Percentiles rank a stretch among this genome's conserved stretches.
Conservation (phyloP, 1,140 invertebrate species). For the Caenorhabditis latens region DNA sequence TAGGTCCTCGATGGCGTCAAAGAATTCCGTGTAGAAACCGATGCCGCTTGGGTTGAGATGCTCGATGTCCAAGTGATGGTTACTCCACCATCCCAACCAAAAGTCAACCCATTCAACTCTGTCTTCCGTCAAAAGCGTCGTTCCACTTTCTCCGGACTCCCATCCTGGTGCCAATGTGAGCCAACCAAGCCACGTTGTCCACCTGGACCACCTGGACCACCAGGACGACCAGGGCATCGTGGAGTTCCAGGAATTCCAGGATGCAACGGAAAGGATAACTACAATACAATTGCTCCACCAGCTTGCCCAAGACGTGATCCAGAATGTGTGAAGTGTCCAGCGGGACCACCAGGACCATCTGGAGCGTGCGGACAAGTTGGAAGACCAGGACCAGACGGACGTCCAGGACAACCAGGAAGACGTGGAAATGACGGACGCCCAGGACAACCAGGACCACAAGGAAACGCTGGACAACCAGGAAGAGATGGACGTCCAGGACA, state of each 20-base stretch:
- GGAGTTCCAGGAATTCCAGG: conserved; percentile 65
- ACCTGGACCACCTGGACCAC: conserved; percentile 64
- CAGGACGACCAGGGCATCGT: conserved; percentile 61
- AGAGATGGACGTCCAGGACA: conserved; percentile 54
- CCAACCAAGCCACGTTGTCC: conserved; percentile 62
- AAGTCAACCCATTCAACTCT: conserved; percentile 40
- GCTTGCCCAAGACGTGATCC: conserved; percentile 46
- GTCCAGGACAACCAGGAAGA: conserved; percentile 57
- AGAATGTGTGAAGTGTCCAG: conserved; percentile 61
- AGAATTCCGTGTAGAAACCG: conserved; percentile 14
- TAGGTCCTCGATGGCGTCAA: conserved; percentile 19
- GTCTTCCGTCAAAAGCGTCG: conserved; percentile 34
- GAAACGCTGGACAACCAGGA: conserved; percentile 58
- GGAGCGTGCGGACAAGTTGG: conserved; percentile 54
- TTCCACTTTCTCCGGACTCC: conserved; percentile 19
- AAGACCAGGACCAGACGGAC: conserved; percentile 60
- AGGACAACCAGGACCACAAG: conserved; percentile 58
- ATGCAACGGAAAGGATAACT: conserved; percentile 40
- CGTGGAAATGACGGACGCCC: conserved; percentile 56
- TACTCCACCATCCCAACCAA: conserved; percentile 24
- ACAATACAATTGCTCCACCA: conserved; percentile 2
- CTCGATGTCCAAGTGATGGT: conserved; percentile 49
- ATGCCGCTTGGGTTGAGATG: conserved; percentile 48
- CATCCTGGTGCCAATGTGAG: conserved; percentile 59
- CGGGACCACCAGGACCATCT: conserved; percentile 53